These are phyloP conservation scores for Enteromius argenteus DNA, from an alignment of 2,797 vertebrate species.

Conservation along the genomic window DNA sequence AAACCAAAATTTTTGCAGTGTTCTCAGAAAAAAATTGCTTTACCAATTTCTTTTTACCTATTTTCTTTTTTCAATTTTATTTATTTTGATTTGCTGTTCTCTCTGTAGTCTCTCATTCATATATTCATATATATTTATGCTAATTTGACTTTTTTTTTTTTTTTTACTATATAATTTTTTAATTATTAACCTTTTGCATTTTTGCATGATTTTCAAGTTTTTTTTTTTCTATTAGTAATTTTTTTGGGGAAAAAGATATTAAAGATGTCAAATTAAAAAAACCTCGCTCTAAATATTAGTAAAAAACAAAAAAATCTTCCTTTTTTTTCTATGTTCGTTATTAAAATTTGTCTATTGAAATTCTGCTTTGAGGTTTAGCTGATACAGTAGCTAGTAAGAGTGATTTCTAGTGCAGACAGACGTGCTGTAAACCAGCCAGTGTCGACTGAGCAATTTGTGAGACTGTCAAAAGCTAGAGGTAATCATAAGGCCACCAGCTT, in stretches of 20 bases:
- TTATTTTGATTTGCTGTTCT: neutral
- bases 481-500: conserved; percentile 33
- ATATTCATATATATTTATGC: neutral
- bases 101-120: neutral
- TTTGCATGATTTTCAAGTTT: no score
- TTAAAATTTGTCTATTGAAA: neutral
- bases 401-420: conserved; percentile 1
- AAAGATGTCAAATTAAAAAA: neutral
- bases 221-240: neutral
- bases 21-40: no score
- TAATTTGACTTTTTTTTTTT: neutral
- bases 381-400: neutral
- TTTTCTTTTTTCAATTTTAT: no score
- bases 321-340: neutral
- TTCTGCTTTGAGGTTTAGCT: neutral
- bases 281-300: neutral
- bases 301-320: neutral
- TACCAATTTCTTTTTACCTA: no score
- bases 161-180: neutral
- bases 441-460: conserved; percentile 28
- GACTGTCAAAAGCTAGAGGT: conserved; percentile 31
- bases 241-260: neutral
- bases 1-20: no score
- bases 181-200: no score
- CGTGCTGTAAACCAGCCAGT: conserved; percentile 1